Evolutionary conservation across 2,797 vertebrate species (phyloP), one percentile per base, ranked within the genome.

Genomic region (Chaetodon trifasciatus): DNA sequence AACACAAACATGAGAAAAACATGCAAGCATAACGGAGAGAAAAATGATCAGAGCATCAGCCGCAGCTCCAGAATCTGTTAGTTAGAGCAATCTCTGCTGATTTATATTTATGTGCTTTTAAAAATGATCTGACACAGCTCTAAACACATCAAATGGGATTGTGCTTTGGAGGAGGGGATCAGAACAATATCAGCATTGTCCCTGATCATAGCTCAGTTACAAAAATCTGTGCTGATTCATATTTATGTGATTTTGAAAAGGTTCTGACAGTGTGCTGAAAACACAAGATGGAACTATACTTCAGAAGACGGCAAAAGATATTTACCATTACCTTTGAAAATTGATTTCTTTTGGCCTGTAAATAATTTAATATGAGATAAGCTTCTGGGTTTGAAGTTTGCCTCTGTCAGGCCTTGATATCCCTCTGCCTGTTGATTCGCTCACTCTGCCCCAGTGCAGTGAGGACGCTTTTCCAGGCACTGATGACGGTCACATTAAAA

Each of bases 281-380:
- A 84, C 44, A 65, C 4, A 61, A 83, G 77, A 75, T 47, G 56
- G 35, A 37, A 66, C 55, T 77, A 52, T 70, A 78, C 78, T 83
- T 88, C 67, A 79, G 74, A 80, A 75, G 74, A 75, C 55, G 66
- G 74, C 56, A 52, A 69, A 71, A 68, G 50, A 75, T 76, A 83
- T 90, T 79, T 80, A 65, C 78, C 44, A 79, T 85, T 83, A 68
- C 72, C 60, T 70, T 57, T 72, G 64, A 90, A 89, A 89, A 84
- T 70, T 72, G 70, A 84, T 89, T 84, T 86, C n/a, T 82, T 32
- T 84, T 66, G 46, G 64, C 56, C 52, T 83, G 71, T 90, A 88
- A 93, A 90, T 90, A 81, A 91, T 89, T 87, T 39, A 78, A 79
- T 23, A 61, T 46, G 75, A 85, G 76, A 74, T 85, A 77, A 85